These are phyloP conservation scores for Salvator merianae DNA, from an alignment of 2,113 vertebrate species.

Conservation along the genomic window DNA sequence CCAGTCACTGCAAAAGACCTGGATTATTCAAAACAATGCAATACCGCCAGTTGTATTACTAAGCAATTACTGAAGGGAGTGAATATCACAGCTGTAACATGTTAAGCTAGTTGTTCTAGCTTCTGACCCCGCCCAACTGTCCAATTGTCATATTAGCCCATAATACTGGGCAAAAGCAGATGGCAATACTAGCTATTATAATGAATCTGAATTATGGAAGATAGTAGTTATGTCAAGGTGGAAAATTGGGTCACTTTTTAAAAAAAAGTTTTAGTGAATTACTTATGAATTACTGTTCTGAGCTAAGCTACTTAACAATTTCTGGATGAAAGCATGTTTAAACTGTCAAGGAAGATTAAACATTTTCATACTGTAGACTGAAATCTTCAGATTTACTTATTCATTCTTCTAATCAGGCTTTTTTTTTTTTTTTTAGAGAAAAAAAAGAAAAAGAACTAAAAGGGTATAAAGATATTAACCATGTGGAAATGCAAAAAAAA, in stretches of 20 bases:
- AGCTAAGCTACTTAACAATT: conserved; percentile 52
- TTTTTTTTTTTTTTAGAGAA: conserved; percentile 6
- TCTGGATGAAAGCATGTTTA: conserved; percentile 29
- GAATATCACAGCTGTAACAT: not conserved
- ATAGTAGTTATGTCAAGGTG: not conserved
- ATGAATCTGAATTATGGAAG: conserved; percentile 34
- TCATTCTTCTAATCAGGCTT: conserved; percentile 45
- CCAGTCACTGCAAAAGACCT: not conserved
- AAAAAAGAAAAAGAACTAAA: not conserved
- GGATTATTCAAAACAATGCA: not conserved
- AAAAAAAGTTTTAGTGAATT: conserved; percentile 26
- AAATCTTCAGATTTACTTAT: conserved; percentile 50
- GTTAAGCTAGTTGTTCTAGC: not conserved
- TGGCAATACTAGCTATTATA: not conserved
- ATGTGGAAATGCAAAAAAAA: not conserved
- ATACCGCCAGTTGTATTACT: not conserved
- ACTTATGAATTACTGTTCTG: conserved; percentile 42
- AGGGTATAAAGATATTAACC: conserved; percentile 10
- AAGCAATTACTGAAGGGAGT: not conserved
- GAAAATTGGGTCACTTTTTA: conserved; percentile 39
- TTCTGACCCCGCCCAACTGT: not conserved
- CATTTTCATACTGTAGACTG: conserved; percentile 25
- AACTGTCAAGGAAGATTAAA: conserved; percentile 56
- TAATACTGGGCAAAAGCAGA: not conserved
- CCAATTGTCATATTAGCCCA: not conserved